Percentiles rank a stretch among this genome's conserved stretches.
phyloP scores from a whole-genome alignment of 1,140 invertebrate genomes.

The Bombus polaris region DNA sequence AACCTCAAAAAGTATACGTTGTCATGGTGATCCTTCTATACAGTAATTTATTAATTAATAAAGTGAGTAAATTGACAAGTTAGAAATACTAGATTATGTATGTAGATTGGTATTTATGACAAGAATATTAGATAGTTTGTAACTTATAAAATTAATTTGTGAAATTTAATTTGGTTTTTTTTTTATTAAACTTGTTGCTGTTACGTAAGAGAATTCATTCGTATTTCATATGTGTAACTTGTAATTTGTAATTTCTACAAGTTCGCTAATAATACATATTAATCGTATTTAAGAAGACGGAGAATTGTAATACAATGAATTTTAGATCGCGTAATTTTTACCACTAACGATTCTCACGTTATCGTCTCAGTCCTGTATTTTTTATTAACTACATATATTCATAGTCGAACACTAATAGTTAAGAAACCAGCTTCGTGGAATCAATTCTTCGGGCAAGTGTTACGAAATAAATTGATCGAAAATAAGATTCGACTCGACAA shows the following conservation, averaged over 20 bases:
- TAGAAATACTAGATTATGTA: not conserved
- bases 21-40: accelerated
- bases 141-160: too few relatives aligned
- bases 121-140: too few relatives aligned
- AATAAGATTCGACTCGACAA: not conserved
- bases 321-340: not conserved
- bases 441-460: not conserved
- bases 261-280: too few relatives aligned
- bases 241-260: too few relatives aligned
- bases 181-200: too few relatives aligned
- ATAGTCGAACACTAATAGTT: too few relatives aligned
- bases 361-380: not conserved
- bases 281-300: too few relatives aligned
- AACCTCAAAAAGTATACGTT: not conserved
- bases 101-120: too few relatives aligned
- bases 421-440: not conserved
- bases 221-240: not conserved
- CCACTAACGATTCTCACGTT: not conserved
- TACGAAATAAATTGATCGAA: not conserved
- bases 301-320: too few relatives aligned
- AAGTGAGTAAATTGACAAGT: not conserved
- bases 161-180: too few relatives aligned
- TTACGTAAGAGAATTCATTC: not conserved
- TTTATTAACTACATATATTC: not conserved
- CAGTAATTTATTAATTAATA: not conserved